Evolutionary conservation across 53 echinoderm and acorn worm genomes (phyloP).

Genomic region (Hippasteria phrygiana): DNA sequence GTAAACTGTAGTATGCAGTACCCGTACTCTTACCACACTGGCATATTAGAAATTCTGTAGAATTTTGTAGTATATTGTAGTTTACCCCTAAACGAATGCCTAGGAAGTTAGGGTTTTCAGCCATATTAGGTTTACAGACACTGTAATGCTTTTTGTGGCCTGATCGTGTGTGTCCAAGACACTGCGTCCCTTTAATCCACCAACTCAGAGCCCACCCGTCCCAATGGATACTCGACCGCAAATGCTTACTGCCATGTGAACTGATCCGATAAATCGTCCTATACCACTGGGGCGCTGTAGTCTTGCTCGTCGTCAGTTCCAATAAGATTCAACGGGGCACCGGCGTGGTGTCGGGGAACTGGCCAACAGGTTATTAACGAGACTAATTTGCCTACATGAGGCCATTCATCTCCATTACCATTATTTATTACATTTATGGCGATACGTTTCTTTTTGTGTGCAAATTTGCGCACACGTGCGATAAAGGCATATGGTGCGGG

Average conservation of each 20-base stretch:
- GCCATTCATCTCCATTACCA: constrained; percentile 30
- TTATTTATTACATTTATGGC: constrained; percentile 9
- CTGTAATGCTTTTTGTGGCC: too few relatives aligned
- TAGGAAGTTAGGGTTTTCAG: too few relatives aligned
- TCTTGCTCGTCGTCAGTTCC: neutral
- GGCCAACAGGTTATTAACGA: constrained; percentile 30
- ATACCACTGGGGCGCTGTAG: neutral
- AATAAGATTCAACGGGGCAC: neutral
- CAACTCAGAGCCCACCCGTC: too few relatives aligned
- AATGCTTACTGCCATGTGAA: neutral
- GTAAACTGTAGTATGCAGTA: too few relatives aligned
- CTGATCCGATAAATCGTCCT: neutral
- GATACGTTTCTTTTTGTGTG: neutral
- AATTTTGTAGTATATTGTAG: too few relatives aligned
- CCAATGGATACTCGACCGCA: neutral
- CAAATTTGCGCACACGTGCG: neutral
- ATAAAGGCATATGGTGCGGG: neutral
- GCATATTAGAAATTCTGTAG: too few relatives aligned
- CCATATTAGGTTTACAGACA: too few relatives aligned
- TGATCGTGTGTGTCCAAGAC: too few relatives aligned
- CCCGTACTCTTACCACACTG: too few relatives aligned
- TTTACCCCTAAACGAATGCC: too few relatives aligned
- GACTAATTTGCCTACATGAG: constrained; percentile 8
- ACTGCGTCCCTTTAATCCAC: too few relatives aligned
- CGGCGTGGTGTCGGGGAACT: neutral